phyloP scores from a whole-genome alignment of 1,140 invertebrate genomes.

The Dolichoris vasculosae region DNA sequence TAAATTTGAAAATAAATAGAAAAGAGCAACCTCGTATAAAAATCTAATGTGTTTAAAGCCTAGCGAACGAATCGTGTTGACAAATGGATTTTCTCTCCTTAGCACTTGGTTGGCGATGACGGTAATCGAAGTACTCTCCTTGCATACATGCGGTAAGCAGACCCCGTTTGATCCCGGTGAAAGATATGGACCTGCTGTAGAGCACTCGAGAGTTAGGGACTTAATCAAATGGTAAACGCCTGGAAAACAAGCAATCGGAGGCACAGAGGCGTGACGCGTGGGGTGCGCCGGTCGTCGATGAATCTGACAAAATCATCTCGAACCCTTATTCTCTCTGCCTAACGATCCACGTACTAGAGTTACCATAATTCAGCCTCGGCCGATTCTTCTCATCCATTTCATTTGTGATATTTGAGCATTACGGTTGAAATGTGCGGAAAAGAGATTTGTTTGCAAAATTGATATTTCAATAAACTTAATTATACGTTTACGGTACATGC shows the following conservation, averaged over 20 bases:
- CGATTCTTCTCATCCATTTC: too few relatives aligned
- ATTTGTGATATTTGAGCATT: too few relatives aligned
- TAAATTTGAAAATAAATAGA: too few relatives aligned
- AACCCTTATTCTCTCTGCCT: conserved; percentile 56
- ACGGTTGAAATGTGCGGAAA: too few relatives aligned
- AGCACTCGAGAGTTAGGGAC: conserved; percentile 46
- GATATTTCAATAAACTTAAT: too few relatives aligned
- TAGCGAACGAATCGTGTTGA: too few relatives aligned
- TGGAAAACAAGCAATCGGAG: conserved; percentile 74
- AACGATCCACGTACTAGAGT: not conserved
- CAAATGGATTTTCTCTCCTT: too few relatives aligned
- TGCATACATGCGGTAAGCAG: conserved; percentile 42
- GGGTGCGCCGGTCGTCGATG: conserved; percentile 52
- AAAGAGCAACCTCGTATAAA: too few relatives aligned
- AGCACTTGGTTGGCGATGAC: not conserved
- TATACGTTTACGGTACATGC: too few relatives aligned
- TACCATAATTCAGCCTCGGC: too few relatives aligned
- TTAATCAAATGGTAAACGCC: conserved; percentile 74
- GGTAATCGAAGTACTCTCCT: conserved; percentile 36
- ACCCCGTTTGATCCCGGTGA: not conserved
- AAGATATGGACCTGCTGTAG: not conserved
- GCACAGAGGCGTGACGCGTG: conserved; percentile 49
- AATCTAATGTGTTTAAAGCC: too few relatives aligned
- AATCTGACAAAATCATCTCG: conserved; percentile 75
- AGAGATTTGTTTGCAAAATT: too few relatives aligned